Conservation (phyloP, 2,797 vertebrate species). For the Clarias laeviceps region DNA sequence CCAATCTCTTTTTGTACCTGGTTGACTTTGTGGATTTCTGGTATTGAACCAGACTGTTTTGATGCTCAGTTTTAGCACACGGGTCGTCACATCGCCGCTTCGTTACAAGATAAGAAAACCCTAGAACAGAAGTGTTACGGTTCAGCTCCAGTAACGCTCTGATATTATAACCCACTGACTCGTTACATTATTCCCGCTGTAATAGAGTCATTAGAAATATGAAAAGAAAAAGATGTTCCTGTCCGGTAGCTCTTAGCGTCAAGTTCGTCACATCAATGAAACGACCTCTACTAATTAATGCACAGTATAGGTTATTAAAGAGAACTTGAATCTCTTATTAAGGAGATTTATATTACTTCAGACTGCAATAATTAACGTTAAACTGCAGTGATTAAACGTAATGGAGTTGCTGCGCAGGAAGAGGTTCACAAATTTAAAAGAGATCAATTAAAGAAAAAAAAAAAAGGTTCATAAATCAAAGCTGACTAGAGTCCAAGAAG, state of each 20-base stretch:
- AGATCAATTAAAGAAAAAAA: slow-evolving; percentile 1
- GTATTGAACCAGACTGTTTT: not conserved
- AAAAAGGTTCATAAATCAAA: slow-evolving; percentile 10
- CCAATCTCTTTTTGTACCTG: not conserved
- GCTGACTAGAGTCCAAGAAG: not conserved
- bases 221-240: not conserved
- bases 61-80: not conserved
- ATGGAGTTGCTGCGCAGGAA: slow-evolving; percentile 2
- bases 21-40: not conserved
- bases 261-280: not conserved
- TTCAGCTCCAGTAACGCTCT: not conserved
- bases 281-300: slow-evolving; percentile 1
- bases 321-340: slow-evolving; percentile 11
- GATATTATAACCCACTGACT: not conserved
- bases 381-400: slow-evolving; percentile 1
- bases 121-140: not conserved
- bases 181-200: not conserved
- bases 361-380: not conserved
- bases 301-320: not conserved
- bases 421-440: slow-evolving; percentile 2
- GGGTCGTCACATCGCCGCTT: not conserved
- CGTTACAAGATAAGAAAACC: not conserved
- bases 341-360: slow-evolving; percentile 18
- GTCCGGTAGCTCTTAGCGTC: not conserved
- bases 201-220: not conserved